Evolutionary conservation across 2,888 invertebrate genomes (phyloP).

Genomic region (Caenorhabditis sinica): DNA sequence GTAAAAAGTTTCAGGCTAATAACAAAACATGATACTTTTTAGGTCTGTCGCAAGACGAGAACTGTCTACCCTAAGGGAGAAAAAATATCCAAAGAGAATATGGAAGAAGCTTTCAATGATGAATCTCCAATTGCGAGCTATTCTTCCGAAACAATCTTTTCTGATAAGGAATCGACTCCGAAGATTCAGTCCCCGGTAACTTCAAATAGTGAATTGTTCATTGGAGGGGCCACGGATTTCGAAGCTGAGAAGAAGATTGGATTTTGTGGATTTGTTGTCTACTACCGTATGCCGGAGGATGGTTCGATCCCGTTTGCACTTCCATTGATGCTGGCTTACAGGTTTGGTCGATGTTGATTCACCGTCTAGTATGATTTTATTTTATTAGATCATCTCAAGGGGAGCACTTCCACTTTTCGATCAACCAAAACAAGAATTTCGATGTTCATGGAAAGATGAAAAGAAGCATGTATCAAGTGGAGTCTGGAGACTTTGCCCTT

Average conservation of each 20-base stretch:
- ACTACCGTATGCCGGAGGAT: slow-evolving; percentile 46
- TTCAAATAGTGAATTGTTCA: slow-evolving; percentile 20
- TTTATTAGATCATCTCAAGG: slow-evolving; percentile 33
- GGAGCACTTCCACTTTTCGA: slow-evolving; percentile 30
- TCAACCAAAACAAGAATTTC: slow-evolving; percentile 27
- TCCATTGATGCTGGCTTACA: slow-evolving; percentile 42
- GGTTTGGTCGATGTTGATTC: slow-evolving; percentile 3
- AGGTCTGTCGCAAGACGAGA: slow-evolving; percentile 14
- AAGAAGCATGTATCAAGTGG: slow-evolving; percentile 30
- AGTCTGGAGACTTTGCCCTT: slow-evolving; percentile 14
- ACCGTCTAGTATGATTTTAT: not conserved
- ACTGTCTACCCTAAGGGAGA: slow-evolving; percentile 1
- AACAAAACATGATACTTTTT: not conserved
- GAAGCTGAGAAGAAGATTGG: slow-evolving; percentile 43
- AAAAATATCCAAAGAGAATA: not conserved
- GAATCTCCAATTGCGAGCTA: not conserved
- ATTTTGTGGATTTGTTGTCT: slow-evolving; percentile 46
- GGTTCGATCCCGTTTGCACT: slow-evolving; percentile 23
- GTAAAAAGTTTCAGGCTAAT: not conserved
- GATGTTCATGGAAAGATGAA: slow-evolving; percentile 9
- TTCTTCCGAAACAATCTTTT: slow-evolving; percentile 2
- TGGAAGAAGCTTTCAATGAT: slow-evolving; percentile 19
- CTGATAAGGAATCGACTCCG: not conserved
- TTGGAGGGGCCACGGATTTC: slow-evolving; percentile 38
- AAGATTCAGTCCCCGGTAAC: not conserved